phyloP scores from a whole-genome alignment of 2,113 vertebrate species.

The Chionomys nivalis region DNA sequence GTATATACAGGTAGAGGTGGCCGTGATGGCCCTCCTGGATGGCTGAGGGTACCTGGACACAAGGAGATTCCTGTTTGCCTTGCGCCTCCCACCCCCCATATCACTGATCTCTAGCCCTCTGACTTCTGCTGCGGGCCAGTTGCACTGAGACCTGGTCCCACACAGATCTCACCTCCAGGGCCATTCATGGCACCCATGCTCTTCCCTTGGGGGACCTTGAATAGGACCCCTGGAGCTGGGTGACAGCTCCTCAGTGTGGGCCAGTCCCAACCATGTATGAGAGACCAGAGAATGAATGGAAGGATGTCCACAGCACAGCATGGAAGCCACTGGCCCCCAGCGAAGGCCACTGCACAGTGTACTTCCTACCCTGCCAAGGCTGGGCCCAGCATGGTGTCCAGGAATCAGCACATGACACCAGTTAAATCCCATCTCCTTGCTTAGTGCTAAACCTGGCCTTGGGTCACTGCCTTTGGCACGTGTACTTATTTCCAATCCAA shows the following conservation, averaged over 20 bases:
- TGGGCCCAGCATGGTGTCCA: background rate
- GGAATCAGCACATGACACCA: background rate
- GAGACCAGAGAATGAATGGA: background rate
- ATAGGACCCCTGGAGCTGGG: background rate
- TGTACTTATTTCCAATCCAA: background rate
- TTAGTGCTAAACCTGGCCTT: too few species aligned
- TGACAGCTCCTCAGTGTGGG: too few species aligned
- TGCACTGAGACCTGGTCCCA: too few species aligned
- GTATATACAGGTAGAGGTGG: too few species aligned
- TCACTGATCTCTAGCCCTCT: background rate
- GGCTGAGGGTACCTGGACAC: background rate
- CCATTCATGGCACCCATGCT: background rate
- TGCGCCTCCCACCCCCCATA: too few species aligned
- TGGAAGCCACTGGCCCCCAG: background rate
- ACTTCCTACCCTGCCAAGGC: too few species aligned
- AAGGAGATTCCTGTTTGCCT: background rate
- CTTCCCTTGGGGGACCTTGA: background rate
- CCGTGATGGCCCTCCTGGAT: background rate
- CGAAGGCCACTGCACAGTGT: background rate
- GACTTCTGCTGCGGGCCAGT: background rate
- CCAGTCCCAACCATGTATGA: background rate
- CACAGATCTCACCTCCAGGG: background rate
- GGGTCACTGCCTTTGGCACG: background rate
- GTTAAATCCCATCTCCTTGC: background rate
- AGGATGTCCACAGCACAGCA: background rate